Conservation (phyloP, 2,888 invertebrate species). For the Dinocampus coccinellae region DNA sequence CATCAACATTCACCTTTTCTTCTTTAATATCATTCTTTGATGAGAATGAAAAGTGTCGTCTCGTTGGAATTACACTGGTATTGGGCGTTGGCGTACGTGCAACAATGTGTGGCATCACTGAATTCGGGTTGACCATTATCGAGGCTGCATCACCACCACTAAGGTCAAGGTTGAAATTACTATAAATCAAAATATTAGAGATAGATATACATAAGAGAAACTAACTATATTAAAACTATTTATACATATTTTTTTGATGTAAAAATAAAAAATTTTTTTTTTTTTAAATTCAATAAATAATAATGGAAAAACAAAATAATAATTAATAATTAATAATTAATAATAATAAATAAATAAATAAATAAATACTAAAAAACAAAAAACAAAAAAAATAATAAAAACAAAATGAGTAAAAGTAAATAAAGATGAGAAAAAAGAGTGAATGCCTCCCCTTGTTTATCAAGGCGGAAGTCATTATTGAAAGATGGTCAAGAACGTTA, state of each 20-base stretch:
- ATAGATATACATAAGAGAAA: not conserved
- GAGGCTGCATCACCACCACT: constrained; percentile 80
- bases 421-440: constrained; percentile 12
- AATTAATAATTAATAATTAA: constrained; percentile 14
- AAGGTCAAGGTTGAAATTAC: constrained; percentile 78
- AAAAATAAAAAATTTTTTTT: not conserved
- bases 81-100: constrained; percentile 51
- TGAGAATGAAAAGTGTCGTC: constrained; percentile 58
- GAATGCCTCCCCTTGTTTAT: constrained; percentile 18
- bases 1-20: constrained; percentile 55
- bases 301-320: not conserved
- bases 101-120: constrained; percentile 85
- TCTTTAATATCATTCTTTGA: constrained; percentile 52
- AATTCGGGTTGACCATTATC: constrained; percentile 91
- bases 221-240: no score
- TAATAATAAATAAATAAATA: not conserved
- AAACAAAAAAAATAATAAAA: not conserved
- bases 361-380: no score
- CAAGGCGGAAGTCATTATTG: constrained; percentile 74
- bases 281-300: not conserved
- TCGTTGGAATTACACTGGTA: constrained; percentile 30
- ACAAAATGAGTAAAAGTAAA: not conserved
- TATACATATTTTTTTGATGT: no score
- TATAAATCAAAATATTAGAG: constrained; percentile 46
- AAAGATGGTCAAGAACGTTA: constrained; percentile 68